Conservation (phyloP, 1,140 invertebrate genomes). For the Akabosia matsudoensis region DNA sequence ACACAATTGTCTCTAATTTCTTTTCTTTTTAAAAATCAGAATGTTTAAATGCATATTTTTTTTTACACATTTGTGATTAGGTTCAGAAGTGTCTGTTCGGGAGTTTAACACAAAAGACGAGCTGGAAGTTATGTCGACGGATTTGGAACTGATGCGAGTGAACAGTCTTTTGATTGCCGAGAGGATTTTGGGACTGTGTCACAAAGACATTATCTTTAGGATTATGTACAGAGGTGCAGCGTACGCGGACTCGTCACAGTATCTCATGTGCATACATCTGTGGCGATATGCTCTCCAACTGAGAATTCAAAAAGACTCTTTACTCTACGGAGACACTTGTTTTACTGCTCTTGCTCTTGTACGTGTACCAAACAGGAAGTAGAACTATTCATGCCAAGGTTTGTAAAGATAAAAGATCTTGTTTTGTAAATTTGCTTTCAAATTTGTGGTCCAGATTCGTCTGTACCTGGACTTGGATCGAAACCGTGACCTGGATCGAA, state of each 20-base stretch:
- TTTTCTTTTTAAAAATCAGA: background rate
- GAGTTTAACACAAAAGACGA: slow-evolving; percentile 72
- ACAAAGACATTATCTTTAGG: slow-evolving; percentile 78
- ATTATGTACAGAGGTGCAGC: slow-evolving; percentile 66
- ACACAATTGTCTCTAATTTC: background rate
- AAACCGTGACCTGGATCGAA: slow-evolving; percentile 36
- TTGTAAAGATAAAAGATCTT: too few species aligned
- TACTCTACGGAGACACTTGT: slow-evolving; percentile 70
- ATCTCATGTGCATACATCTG: slow-evolving; percentile 79
- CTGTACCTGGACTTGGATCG: slow-evolving; percentile 45
- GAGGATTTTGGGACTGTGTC: slow-evolving; percentile 71
- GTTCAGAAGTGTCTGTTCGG: slow-evolving; percentile 44
- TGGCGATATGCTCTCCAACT: slow-evolving; percentile 77
- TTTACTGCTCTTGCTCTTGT: slow-evolving; percentile 76
- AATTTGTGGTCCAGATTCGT: slow-evolving; percentile 45
- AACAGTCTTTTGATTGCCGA: slow-evolving; percentile 80
- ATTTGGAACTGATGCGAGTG: slow-evolving; percentile 75
- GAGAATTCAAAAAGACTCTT: slow-evolving; percentile 71
- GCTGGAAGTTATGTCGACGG: slow-evolving; percentile 65
- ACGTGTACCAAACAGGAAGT: too few species aligned
- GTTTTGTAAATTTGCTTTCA: background rate
- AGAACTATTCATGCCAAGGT: too few species aligned
- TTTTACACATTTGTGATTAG: slow-evolving; percentile 18
- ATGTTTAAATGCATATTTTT: too few species aligned
- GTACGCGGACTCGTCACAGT: slow-evolving; percentile 78